phyloP scores from a whole-genome alignment of 1,140 invertebrate genomes.

The Drosophila orena region DNA sequence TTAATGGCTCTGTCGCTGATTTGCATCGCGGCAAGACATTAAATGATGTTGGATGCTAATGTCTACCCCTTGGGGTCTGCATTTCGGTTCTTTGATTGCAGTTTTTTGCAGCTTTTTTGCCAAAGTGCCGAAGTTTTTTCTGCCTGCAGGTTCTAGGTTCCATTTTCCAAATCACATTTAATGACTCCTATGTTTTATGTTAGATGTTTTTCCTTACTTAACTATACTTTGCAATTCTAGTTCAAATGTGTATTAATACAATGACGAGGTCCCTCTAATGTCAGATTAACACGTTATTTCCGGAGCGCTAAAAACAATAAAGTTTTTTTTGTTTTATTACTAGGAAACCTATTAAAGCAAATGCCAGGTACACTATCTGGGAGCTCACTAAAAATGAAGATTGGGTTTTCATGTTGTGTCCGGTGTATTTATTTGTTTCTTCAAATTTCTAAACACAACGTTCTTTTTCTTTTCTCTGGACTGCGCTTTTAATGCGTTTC shows the following conservation, averaged over 20 bases:
- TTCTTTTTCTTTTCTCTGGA: conserved; percentile 20
- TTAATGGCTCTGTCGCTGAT: conserved; percentile 41
- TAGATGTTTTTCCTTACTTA: conserved; percentile 19
- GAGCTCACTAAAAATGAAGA: not conserved
- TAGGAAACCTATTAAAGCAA: conserved; percentile 64
- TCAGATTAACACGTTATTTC: conserved; percentile 82
- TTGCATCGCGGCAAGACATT: conserved; percentile 53
- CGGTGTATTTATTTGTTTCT: conserved; percentile 31
- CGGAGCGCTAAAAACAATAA: conserved; percentile 71
- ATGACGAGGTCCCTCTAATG: conserved; percentile 54
- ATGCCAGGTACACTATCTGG: conserved; percentile 39
- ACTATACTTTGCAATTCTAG: conserved; percentile 70
- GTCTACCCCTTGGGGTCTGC: conserved; percentile 33
- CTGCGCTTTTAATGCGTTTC: conserved; percentile 72
- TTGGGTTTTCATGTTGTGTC: conserved; percentile 17
- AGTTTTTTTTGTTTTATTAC: conserved; percentile 57
- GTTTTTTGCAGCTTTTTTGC: conserved; percentile 3
- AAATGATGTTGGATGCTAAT: conserved; percentile 65
- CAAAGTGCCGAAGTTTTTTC: conserved; percentile 12
- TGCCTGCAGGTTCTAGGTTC: conserved; percentile 39
- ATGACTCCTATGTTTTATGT: conserved; percentile 19
- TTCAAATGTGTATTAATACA: conserved; percentile 64
- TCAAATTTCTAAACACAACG: conserved; percentile 20
- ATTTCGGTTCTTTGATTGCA: conserved; percentile 48
- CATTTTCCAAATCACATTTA: conserved; percentile 47